Base-by-base conservation (phyloP, 2,888 invertebrate species). In the Nemurella pictetii region DNA sequence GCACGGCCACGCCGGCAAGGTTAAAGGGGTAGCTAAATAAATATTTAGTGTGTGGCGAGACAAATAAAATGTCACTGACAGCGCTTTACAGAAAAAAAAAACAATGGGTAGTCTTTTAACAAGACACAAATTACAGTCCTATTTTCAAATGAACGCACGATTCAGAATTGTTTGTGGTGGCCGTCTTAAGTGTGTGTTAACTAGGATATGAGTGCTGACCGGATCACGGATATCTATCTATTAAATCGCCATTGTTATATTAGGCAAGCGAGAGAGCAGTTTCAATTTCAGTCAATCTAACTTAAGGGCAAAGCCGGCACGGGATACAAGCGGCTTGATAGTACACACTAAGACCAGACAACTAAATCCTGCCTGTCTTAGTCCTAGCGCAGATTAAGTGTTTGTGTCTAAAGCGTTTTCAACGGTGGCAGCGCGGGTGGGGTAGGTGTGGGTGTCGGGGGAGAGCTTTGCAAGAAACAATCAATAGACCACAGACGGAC, bases 401-500 rank as follows among this genome's bases (percentile, higher is more conserved):
- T 27, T 27, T n/a, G 25, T 75, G 25, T 28, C 5, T 26, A 75
- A n/a, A 75, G 25, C 7, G 27, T 4, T 5, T 75, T 26, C 15
- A 12, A 36, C 75, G 12, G 25, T 26, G 75, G 27, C 12, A 12
- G 35, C 12, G 5, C 35, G 35, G 35, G 35, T 7, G 35, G 12
- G 35, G 55, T 2, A 2, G 55, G 55, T 20, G 55, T 3, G 55
- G 55, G 55, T 7, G 55, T 32, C 55, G 55, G 20, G 12, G n/a
- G 75, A 2, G 75, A n/a, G 28, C 28, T 25, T 9, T 12, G 26
- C 27, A 28, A 28, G 28, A 26, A 75, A 75, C 75, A 75, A 75
- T 75, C 75, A 75, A 75, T 75, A 75, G 2, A 75, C 75, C 75
- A 75, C 75, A 75, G 75, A 27, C 55, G 55, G 55, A 30, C 78